These are phyloP conservation scores for Chiridota heheva DNA, from an alignment of 35 echinoderm and acorn worm genomes.

Conservation along the genomic window DNA sequence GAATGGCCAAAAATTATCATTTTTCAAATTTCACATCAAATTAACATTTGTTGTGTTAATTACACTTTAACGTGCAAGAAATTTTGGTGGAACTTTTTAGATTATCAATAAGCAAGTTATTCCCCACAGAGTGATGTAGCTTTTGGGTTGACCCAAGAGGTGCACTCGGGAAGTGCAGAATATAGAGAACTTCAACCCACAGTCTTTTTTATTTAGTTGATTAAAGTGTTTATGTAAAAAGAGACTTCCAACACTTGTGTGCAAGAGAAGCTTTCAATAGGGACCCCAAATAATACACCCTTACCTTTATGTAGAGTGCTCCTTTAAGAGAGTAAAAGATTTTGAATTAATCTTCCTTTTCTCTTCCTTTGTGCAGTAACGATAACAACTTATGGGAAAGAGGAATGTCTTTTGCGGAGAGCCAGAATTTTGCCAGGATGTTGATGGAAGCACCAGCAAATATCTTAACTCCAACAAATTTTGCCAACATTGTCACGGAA, in stretches of 20 bases:
- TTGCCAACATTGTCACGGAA: constrained; percentile 63
- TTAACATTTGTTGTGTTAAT: too few species aligned
- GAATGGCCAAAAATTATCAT: too few species aligned
- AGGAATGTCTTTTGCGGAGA: constrained; percentile 58
- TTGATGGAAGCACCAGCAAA: constrained; percentile 99
- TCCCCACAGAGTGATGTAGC: too few species aligned
- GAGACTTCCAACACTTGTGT: background rate
- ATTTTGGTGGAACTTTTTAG: too few species aligned
- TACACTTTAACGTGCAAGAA: too few species aligned
- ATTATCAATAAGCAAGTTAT: too few species aligned
- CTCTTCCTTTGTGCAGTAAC: constrained; percentile 1
- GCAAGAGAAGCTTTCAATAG: too few species aligned
- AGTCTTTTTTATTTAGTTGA: background rate
- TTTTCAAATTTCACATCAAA: too few species aligned
- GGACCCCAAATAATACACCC: background rate
- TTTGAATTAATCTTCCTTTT: background rate
- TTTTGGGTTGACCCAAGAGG: too few species aligned
- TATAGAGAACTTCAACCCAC: background rate
- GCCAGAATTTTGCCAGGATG: constrained; percentile 87
- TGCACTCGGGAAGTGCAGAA: too few species aligned
- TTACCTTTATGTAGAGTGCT: background rate
- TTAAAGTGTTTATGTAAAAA: background rate
- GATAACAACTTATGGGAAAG: constrained; percentile 55
- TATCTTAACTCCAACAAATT: constrained; percentile 66
- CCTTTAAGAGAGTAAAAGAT: background rate